Base-by-base conservation (phyloP, 2,797 vertebrate species). In the Heterohyrax brucei region DNA sequence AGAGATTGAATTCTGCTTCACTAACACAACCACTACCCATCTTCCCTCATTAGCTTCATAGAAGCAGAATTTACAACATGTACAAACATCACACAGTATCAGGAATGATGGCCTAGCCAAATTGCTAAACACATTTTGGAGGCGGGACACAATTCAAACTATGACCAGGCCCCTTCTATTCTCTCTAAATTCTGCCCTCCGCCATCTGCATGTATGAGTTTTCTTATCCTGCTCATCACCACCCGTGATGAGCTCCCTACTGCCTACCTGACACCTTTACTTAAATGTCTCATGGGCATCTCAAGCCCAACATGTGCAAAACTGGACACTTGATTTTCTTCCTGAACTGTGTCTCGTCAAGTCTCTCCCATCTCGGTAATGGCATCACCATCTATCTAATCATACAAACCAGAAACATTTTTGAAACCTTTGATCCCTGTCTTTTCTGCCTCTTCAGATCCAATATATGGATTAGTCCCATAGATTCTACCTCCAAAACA, bases 181-280 rank as follows among this genome's bases (percentile, higher is more conserved):
- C 24, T n/a, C 26, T 61, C 18, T 73, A 16, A 79, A 24, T 64
- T 56, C 83, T 78, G 30, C 28, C 87, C 53, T 56, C 39, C 39
- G 39, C 39, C 39, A 3, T 39, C 39, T 39, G 30, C 26, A 24
- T 21, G 46, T 80, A 30, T 5, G 26, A 62, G 44, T 72, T 19
- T 80, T 87, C 0, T 10, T 10, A 7, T 33, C 2, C 2, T 70
- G 87, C 39, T 89, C 61, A 10, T 78, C 73, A 70, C 70, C 66
- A 48, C 72, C 56, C 89, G 70, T 33, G 81, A 79, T 8, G 30
- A 53, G 44, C 50, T 77, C 77, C 59, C 79, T 56, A 8, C 84
- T 89, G 95, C 73, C 94, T 73, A n/a, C 73, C 16, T 64, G 85
- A 66, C 85, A 75, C 89, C 24, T 95, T 61, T 48, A 4, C 77